Percentiles rank a stretch among this genome's conserved stretches.
Conservation (phyloP, 2,888 invertebrate species). For the Strigamia crassipes region DNA sequence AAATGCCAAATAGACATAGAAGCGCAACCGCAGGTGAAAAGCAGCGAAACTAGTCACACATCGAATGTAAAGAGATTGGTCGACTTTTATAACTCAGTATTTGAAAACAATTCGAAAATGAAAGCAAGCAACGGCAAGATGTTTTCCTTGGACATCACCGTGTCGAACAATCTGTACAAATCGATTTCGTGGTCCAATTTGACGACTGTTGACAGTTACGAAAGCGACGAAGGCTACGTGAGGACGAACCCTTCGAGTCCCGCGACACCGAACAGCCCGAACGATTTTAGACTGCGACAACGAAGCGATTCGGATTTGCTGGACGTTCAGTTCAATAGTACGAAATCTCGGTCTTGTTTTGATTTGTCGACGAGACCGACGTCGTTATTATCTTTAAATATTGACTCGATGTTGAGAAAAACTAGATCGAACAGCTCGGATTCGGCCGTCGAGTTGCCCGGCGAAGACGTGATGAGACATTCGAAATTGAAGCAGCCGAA, state of each 20-base stretch:
- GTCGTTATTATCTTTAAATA: neutral
- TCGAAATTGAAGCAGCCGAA: neutral
- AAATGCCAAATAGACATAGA: too few relatives aligned
- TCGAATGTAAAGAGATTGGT: neutral
- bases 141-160: neutral
- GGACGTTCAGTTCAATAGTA: neutral
- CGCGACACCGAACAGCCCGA: neutral
- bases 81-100: neutral
- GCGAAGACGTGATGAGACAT: slow-evolving; percentile 36
- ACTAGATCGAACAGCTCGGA: slow-evolving; percentile 49
- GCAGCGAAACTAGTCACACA: neutral
- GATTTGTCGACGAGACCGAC: neutral
- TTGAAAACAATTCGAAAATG: neutral
- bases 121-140: neutral
- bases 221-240: slow-evolving; percentile 46
- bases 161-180: neutral
- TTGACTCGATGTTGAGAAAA: neutral
- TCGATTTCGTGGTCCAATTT: slow-evolving; percentile 44
- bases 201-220: slow-evolving; percentile 8
- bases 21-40: neutral
- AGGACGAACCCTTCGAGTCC: slow-evolving; percentile 3
- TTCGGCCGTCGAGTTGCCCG: slow-evolving; percentile 46
- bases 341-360: slow-evolving; percentile 31
- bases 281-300: neutral
- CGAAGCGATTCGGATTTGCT: neutral